Conservation (phyloP, 2,888 invertebrate species). For the Crocallis elinguaria region DNA sequence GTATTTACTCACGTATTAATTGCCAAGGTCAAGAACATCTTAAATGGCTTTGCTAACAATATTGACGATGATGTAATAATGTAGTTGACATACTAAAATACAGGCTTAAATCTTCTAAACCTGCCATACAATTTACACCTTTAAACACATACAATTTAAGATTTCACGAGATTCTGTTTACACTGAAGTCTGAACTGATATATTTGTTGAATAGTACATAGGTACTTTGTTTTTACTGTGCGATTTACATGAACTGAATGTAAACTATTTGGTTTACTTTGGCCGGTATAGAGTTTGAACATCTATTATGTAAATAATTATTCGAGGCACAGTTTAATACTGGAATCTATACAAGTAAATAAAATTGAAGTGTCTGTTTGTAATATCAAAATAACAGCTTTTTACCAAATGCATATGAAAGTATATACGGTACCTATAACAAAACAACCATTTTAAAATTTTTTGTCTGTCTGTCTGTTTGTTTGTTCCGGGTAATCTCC, state of each 20-base stretch:
- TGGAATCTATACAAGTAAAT: constrained; percentile 15
- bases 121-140: constrained; percentile 4
- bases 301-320: constrained; percentile 9
- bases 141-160: constrained; percentile 1
- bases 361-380: not conserved
- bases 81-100: constrained; percentile 23
- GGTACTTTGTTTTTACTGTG: constrained; percentile 1
- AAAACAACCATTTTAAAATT: too few species aligned
- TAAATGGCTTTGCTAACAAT: constrained; percentile 19
- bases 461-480: too few species aligned
- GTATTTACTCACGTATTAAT: constrained; percentile 30
- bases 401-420: too few species aligned
- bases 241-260: constrained; percentile 14
- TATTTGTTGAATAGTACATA: not conserved
- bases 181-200: not conserved
- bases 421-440: too few species aligned
- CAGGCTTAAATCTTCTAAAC: constrained; percentile 4
- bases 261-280: constrained; percentile 18
- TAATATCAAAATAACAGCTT: too few species aligned
- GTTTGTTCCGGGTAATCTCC: too few species aligned
- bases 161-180: constrained; percentile 2
- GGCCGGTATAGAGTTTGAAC: constrained; percentile 17
- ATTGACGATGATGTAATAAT: constrained; percentile 21
- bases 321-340: not conserved
- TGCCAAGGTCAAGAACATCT: constrained; percentile 29